phyloP scores from a whole-genome alignment of 2,113 vertebrate genomes.

The Phasianus colchicus region DNA sequence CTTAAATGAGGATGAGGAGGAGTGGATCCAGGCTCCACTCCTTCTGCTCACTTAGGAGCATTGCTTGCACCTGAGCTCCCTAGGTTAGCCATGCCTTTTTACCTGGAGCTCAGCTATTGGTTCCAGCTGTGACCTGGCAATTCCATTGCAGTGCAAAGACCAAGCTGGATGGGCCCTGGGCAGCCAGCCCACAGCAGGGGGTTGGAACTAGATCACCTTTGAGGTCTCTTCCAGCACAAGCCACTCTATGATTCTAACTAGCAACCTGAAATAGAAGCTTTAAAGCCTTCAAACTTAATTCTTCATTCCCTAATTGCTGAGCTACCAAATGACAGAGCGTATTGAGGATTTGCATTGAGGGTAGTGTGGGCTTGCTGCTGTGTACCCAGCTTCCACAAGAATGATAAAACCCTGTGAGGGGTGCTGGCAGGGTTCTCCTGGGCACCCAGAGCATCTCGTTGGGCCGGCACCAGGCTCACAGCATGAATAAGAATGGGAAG shows the following conservation, averaged over 20 bases:
- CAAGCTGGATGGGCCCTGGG: no score
- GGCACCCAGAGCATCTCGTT: background rate
- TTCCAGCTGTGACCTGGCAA: no score
- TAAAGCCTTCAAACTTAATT: background rate
- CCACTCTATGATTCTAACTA: background rate
- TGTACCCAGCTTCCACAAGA: background rate
- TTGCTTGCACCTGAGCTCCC: no score
- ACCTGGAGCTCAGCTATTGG: no score
- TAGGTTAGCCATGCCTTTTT: no score
- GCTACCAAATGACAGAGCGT: background rate
- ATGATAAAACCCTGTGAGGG: background rate
- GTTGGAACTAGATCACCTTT: no score
- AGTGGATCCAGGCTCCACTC: no score
- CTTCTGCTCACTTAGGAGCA: no score
- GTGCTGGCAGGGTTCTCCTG: background rate
- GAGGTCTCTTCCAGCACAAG: no score
- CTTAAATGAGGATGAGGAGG: no score
- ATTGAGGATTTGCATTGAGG: background rate
- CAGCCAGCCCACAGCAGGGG: no score
- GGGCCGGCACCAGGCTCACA: background rate
- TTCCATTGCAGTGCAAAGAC: no score
- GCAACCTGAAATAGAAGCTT: background rate
- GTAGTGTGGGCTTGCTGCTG: background rate
- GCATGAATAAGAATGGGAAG: accelerated
- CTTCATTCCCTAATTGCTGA: background rate